Percentiles rank a stretch among this genome's conserved stretches.
Evolutionary conservation across 2,797 vertebrate genomes (phyloP).

Genomic region (Channa striata): DNA sequence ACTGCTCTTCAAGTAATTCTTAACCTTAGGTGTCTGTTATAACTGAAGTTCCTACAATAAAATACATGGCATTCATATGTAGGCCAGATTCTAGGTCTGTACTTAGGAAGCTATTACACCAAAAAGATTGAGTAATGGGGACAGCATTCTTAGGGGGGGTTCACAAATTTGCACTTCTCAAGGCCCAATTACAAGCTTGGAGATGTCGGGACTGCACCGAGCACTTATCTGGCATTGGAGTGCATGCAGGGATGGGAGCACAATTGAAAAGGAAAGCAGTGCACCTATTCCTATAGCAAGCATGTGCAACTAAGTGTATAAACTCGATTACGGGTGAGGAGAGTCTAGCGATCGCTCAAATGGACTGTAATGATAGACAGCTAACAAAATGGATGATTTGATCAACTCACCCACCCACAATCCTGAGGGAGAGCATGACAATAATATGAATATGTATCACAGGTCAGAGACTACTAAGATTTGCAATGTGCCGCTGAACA

Average conservation of each 20-base stretch:
- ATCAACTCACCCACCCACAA: conserved; percentile 32
- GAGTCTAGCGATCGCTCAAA: conserved; percentile 56
- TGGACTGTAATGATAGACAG: conserved; percentile 33
- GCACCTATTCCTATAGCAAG: conserved; percentile 40
- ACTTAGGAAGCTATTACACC: conserved; percentile 47
- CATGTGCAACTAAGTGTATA: conserved; percentile 34
- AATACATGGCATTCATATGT: conserved; percentile 63
- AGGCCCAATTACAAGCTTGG: conserved; percentile 39
- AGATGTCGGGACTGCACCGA: conserved; percentile 37
- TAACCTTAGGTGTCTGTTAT: conserved; percentile 38
- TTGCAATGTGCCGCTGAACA: conserved; percentile 39
- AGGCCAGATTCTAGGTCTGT: conserved; percentile 66
- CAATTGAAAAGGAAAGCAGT: conserved; percentile 39
- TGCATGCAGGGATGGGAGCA: conserved; percentile 68
- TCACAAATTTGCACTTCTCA: conserved; percentile 51
- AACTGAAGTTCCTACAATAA: conserved; percentile 50
- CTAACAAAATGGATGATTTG: conserved; percentile 38
- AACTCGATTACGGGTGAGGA: conserved; percentile 22
- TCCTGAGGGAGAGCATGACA: conserved; percentile 63
- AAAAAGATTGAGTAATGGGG: conserved; percentile 56
- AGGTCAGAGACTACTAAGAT: conserved; percentile 39
- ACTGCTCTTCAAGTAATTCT: conserved; percentile 39
- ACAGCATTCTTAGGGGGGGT: conserved; percentile 61
- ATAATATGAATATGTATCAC: conserved; percentile 34
- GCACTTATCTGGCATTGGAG: conserved; percentile 47